phyloP scores from a whole-genome alignment of 2,888 invertebrate genomes.

The Zygothrica quintamaculata region DNA sequence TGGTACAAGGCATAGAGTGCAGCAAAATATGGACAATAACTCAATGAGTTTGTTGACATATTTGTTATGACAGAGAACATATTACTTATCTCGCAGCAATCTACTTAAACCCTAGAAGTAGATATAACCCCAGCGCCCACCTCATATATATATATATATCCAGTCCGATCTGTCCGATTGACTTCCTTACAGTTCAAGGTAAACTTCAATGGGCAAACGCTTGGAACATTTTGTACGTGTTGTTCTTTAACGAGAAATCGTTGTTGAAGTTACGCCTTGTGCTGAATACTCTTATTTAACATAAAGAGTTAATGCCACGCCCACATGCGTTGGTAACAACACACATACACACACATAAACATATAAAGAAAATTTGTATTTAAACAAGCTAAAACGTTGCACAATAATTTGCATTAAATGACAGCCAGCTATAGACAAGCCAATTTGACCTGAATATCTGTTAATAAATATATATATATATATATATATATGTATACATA shows the following conservation, averaged over 20 bases:
- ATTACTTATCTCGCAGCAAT: too few relatives aligned
- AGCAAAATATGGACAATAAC: too few relatives aligned
- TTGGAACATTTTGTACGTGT: slow-evolving; percentile 24
- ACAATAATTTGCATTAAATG: slow-evolving; percentile 76
- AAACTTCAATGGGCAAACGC: slow-evolving; percentile 16
- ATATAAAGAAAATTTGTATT: slow-evolving; percentile 61
- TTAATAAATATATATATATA: slow-evolving; percentile 38
- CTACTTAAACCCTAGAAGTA: too few relatives aligned
- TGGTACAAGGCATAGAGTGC: too few relatives aligned
- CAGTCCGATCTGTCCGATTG: slow-evolving; percentile 3
- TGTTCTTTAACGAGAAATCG: slow-evolving; percentile 27
- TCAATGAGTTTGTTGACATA: too few relatives aligned
- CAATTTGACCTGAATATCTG: slow-evolving; percentile 66
- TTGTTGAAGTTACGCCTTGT: slow-evolving; percentile 45
- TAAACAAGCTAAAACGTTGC: slow-evolving; percentile 54
- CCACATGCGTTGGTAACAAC: slow-evolving; percentile 63
- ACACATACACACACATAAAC: too few relatives aligned
- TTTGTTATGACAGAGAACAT: too few relatives aligned
- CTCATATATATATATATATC: neutral
- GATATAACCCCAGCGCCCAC: too few relatives aligned
- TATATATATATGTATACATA: slow-evolving; percentile 24
- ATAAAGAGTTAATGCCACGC: slow-evolving; percentile 50
- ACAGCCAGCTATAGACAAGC: slow-evolving; percentile 58
- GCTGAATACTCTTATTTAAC: slow-evolving; percentile 41
- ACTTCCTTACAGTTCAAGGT: slow-evolving; percentile 53